Percentiles rank a stretch among this genome's conserved stretches.
phyloP scores from a whole-genome alignment of 2,113 vertebrate species.

The Paradoxurus hermaphroditus region DNA sequence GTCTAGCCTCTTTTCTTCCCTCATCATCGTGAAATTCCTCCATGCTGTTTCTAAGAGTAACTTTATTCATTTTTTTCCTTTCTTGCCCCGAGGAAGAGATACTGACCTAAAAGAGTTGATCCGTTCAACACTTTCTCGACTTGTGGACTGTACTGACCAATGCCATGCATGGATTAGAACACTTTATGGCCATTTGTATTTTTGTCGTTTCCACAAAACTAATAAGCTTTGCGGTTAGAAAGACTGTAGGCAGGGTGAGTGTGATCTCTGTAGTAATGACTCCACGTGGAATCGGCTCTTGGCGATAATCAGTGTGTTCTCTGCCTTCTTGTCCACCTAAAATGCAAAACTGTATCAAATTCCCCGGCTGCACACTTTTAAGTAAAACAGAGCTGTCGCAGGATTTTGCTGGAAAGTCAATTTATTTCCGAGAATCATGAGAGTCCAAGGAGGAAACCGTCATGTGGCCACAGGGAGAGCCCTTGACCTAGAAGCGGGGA shows the following conservation, averaged over 20 bases:
- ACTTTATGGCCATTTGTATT: not conserved
- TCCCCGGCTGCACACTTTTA: conserved; percentile 69
- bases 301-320: conserved; percentile 58
- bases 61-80: not conserved
- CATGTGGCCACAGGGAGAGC: conserved; percentile 82
- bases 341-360: conserved; percentile 72
- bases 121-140: not conserved
- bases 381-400: conserved; percentile 79
- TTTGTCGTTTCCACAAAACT: conserved; percentile 25
- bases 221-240: conserved; percentile 48
- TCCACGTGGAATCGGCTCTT: conserved; percentile 26
- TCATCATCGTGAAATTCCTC: not conserved
- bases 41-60: not conserved
- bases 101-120: not conserved
- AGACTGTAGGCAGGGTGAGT: conserved; percentile 17
- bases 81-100: not conserved
- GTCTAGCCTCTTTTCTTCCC: not conserved
- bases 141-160: not conserved
- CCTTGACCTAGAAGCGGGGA: conserved; percentile 86
- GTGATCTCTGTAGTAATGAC: not conserved
- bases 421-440: conserved; percentile 85
- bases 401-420: conserved; percentile 85
- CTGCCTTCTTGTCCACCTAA: conserved; percentile 63
- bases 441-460: conserved; percentile 83
- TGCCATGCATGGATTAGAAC: not conserved